Evolutionary conservation across 2,888 invertebrate genomes (phyloP), one percentile per base, ranked within the genome.

Genomic region (Leptopilina drosophilae): DNA sequence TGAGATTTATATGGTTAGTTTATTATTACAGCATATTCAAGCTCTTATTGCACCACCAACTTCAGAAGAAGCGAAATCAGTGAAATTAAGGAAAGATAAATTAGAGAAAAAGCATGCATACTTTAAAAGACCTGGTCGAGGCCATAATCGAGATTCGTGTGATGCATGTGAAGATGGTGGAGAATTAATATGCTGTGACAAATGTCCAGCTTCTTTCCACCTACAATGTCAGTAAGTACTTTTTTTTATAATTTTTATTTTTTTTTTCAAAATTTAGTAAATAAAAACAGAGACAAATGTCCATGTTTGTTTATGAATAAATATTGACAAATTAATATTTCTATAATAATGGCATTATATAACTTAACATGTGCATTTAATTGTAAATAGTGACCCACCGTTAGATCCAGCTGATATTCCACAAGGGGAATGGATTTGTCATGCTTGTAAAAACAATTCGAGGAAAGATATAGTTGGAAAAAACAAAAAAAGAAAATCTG

Each of bases 151-250:
- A 90, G 98, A 98, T 90, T 95, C 95, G 84, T 99, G 99, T 90
- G 98, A 98, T 93, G 96, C 97, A 78, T 99, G 99, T 91, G 95
- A 96, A 77, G 98, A 98, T 93, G 98, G 98, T 53, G 98, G 99
- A 3, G 98, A 98, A 92, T 93, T 99, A 59, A 95, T 99, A 80
- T 98, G 98, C 92, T 99, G 99, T 91, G 98, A 99, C 92, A 95
- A 96, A 83, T 99, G 99, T 88, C 98, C 98, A 0, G 97, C 98
- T 49, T 98, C 98, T 82, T 99, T 99, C 92, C 99, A 99, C 93
- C 94, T 98, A 80, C 95, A 96, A 86, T 99, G 99, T 95, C 98
- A 98, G 98, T 98, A 92, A 95, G 95, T 81, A 62, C 20, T 12
- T 11, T 12, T 49, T 2, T 49, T 49, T 49, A 11, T 49, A 49